phyloP scores from a whole-genome alignment of 2,888 invertebrate genomes.

The Melanophora roralis region DNA sequence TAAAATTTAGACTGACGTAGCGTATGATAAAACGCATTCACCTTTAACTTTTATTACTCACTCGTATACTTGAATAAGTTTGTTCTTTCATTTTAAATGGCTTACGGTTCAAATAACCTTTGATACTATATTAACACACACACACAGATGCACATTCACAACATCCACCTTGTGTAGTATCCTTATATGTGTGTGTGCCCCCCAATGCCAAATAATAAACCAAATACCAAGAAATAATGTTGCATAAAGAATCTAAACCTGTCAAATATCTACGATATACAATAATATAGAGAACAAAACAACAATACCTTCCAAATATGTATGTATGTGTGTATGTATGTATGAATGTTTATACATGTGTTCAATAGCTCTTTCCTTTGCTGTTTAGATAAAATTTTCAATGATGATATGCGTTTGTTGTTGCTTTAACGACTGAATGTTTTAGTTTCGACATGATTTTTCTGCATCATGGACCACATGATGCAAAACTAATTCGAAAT shows the following conservation, averaged over 20 bases:
- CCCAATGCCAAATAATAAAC: conserved; percentile 35
- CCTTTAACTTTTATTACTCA: conserved; percentile 32
- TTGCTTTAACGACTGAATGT: background rate
- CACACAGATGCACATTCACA: background rate
- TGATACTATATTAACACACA: conserved; percentile 10
- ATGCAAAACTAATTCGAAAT: conserved; percentile 78
- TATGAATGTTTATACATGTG: background rate
- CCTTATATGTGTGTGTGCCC: background rate
- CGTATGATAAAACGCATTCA: conserved; percentile 53
- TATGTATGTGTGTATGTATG: background rate
- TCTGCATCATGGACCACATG: conserved; percentile 78
- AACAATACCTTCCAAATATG: background rate
- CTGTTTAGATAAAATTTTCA: conserved; percentile 27
- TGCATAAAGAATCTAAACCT: conserved; percentile 47
- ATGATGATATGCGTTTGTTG: conserved; percentile 18
- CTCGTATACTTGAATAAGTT: background rate
- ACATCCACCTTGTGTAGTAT: background rate
- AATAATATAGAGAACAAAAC: background rate
- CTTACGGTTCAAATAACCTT: conserved; percentile 27
- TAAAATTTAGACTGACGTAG: conserved; percentile 48
- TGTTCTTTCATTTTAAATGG: conserved; percentile 12
- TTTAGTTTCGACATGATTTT: conserved; percentile 72
- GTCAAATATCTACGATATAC: conserved; percentile 44
- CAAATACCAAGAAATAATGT: conserved; percentile 39
- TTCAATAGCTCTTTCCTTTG: conserved; percentile 19